Base-by-base conservation (phyloP, 2,797 vertebrate species). In the Lithobates pipiens region DNA sequence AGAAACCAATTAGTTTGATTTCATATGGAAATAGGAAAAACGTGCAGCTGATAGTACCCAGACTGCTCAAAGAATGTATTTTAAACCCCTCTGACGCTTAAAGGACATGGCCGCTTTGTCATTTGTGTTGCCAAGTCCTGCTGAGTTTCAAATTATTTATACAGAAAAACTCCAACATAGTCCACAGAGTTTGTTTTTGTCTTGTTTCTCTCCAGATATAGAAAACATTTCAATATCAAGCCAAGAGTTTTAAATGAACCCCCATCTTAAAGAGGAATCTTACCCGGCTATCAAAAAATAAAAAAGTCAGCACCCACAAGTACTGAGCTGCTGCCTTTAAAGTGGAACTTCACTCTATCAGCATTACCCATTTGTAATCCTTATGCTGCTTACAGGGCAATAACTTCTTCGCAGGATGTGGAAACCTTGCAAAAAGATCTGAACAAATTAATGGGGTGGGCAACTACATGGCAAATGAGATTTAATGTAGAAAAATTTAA, bases 11-110 rank as follows among this genome's bases (percentile, higher is more conserved):
- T 85, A 80, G 85, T 67, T 91, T 80, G 50, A 88, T 90, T 93
- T 92, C 90, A 89, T 77, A 89, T 90, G 92, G 79, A 94, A 93
- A 93, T 86, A 83, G 70, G 18, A 86, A 32, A 89, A 88, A 73
- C 65, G 65, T 88, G 89, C 72, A 74, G 65, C 77, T 88, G 74
- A 72, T 27, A n/a, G 80, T 91, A 85, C 89, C 82, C 70, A 75
- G 77, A 70, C 86, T 89, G 88, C 88, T 89, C 69, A 82, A 77
- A 83, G 81, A 88, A 85, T 82, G 90, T 88, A 84, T 92, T 91
- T 88, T 89, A 89, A 92, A 88, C 83, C 91, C 88, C 90, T 92
- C 89, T 87, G 50, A 88, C 80, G 90, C 80, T 90, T 88, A 90
- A 88, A 84, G 89, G 88, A 36, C 50, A 61, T 34, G 80, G 88